phyloP scores from a whole-genome alignment of 2,797 vertebrate species.

The Aphelocoma californica region DNA sequence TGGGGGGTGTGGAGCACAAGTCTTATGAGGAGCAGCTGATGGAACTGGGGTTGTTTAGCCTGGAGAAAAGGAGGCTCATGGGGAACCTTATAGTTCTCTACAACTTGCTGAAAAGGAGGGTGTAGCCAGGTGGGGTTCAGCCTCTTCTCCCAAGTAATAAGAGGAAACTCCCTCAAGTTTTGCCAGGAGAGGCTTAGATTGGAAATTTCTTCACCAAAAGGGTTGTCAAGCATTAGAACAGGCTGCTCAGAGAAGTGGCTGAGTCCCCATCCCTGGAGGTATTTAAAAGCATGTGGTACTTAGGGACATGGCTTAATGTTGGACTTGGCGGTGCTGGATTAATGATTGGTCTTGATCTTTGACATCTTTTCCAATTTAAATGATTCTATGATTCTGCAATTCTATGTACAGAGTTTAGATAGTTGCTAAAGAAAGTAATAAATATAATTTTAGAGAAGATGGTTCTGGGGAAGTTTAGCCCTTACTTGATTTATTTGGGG shows the following conservation, averaged over 20 bases:
- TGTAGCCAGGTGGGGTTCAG: not conserved
- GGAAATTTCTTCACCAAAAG: not conserved
- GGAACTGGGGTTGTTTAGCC: not conserved
- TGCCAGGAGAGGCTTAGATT: not conserved
- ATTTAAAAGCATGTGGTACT: not conserved
- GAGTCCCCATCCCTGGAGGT: not conserved
- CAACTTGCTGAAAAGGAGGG: not conserved
- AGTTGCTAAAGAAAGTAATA: not conserved
- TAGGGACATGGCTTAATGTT: no score
- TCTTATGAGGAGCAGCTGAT: not conserved
- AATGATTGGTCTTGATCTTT: not conserved
- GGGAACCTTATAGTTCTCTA: rapidly evolving
- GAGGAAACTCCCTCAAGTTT: not conserved
- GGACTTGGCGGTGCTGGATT: not conserved
- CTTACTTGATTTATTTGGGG: not conserved
- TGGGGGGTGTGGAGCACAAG: not conserved
- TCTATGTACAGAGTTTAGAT: not conserved
- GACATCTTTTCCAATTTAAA: not conserved
- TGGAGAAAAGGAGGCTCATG: not conserved
- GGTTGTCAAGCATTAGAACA: not conserved
- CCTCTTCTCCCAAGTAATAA: not conserved
- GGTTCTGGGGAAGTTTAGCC: not conserved
- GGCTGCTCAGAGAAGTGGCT: not conserved
- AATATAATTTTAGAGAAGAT: not conserved
- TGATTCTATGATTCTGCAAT: not conserved